A percentile compares a stretch with the other conserved stretches of the same genome.
Conservation (phyloP, 2,113 vertebrate species). For the Thamnophis sirtalis region DNA sequence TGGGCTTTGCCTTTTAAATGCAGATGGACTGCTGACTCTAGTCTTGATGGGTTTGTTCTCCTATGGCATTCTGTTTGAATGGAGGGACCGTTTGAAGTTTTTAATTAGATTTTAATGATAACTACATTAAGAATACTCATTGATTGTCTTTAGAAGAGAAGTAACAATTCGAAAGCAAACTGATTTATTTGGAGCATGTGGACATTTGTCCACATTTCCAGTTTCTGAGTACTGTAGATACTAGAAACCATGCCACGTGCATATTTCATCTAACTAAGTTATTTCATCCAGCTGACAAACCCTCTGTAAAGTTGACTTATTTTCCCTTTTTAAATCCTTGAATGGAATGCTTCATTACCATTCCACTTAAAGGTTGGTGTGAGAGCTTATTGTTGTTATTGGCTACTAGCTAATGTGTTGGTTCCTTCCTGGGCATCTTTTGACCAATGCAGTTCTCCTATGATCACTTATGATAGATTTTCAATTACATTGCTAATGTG, state of each 20-base stretch:
- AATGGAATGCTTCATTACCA: background rate
- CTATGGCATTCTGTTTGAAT: no score
- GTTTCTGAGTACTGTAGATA: background rate
- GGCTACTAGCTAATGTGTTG: slow-evolving; percentile 15
- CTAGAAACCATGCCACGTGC: background rate
- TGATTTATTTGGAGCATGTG: background rate
- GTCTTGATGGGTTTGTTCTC: no score
- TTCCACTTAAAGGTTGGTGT: slow-evolving; percentile 6
- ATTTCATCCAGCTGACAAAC: background rate
- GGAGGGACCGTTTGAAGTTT: no score
- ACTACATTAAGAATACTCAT: background rate
- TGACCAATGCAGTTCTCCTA: background rate
- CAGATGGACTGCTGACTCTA: no score
- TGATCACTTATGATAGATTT: slow-evolving; percentile 16
- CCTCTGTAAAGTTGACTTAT: background rate
- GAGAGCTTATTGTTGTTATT: slow-evolving; percentile 3
- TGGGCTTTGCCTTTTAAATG: no score
- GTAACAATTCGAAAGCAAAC: background rate
- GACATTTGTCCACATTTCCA: background rate
- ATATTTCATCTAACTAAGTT: background rate
- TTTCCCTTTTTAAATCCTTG: slow-evolving; percentile 10
- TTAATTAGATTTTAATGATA: background rate
- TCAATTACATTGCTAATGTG: slow-evolving; percentile 24
- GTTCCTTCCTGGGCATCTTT: background rate
- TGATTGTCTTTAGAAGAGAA: background rate